Conservation (phyloP, 2,888 invertebrate genomes). For the Lepetodrilus schrolli region DNA sequence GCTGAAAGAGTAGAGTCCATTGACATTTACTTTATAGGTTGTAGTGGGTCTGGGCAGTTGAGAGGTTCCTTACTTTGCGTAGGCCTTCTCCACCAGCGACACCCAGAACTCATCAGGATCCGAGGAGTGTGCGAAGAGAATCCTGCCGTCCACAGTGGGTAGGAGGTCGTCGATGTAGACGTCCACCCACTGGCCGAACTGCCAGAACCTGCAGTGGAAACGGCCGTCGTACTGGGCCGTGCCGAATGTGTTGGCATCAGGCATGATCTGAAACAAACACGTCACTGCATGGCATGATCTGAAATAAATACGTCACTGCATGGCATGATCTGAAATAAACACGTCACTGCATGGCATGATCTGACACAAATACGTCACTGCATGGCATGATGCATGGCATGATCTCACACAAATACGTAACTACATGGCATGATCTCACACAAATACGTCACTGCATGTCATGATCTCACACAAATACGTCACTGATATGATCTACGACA, state of each 20-base stretch:
- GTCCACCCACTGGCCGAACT: conserved; percentile 65
- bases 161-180: conserved; percentile 61
- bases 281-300: neutral
- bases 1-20: no score
- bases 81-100: conserved; percentile 65
- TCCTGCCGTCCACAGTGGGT: conserved; percentile 59
- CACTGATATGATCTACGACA: no score
- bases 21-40: no score
- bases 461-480: no score
- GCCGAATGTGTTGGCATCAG: conserved; percentile 56
- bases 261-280: conserved; percentile 55
- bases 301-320: neutral
- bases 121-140: conserved; percentile 62
- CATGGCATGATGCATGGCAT: no score
- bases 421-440: no score
- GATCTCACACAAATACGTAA: no score
- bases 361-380: no score
- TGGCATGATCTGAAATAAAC: no score
- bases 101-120: conserved; percentile 67
- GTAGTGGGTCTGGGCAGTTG: no score
- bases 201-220: conserved; percentile 67
- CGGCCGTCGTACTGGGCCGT: conserved; percentile 49
- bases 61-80: conserved; percentile 69
- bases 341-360: no score
- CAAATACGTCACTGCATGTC: no score